Base-by-base conservation (phyloP, 2,888 invertebrate species). In the Branchipolynoe longqiensis region DNA sequence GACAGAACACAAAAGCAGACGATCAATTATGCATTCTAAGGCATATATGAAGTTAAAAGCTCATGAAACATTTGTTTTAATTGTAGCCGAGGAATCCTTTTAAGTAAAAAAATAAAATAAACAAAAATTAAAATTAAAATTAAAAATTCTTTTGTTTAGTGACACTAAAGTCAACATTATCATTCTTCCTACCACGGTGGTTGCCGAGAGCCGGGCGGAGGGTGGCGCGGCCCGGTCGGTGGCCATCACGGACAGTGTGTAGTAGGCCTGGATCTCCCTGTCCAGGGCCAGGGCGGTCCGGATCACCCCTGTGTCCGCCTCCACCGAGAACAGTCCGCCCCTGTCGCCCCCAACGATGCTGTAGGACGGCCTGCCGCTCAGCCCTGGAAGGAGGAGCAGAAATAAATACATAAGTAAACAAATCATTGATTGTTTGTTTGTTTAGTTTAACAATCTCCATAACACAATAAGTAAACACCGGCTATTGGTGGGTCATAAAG, bases 231-330 rank as follows among this genome's bases (percentile, higher is more conserved):
- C 56, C 59, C 88, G 87, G 88, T 93, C 93, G 69, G 88, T 90
- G 38, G 94, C 94, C 28, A 92, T 88, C 69, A 94, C 91, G 31
- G 91, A 90, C 85, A 94, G 89, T 59, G 91, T 90, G 89, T 93
- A 94, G 83, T 91, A 86, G 14, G 89, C 87, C 88, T 95, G 95
- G 14, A 94, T 93, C 94, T 98, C 98, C 91, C 97, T 96, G 94
- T 98, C 98, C 87, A 98, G 95, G 69, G 96, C 95, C 90, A 96
- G 95, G 91, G 96, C 90, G 25, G 92, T 93, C 25, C 87, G 85
- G 85, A 99, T 96, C 84, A 96, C 95, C 0, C 98, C 98, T 0
- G 96, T 96, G 58, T 96, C 95, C 14, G 96, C 95, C 92, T 98
- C 95, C 84, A 98, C 96, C n/a, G 41, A 25, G 74, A 87, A 87